A percentile compares a stretch with the other conserved stretches of the same genome.
phyloP scores from a whole-genome alignment of 2,113 vertebrate species.

The Callaeas wilsoni region DNA sequence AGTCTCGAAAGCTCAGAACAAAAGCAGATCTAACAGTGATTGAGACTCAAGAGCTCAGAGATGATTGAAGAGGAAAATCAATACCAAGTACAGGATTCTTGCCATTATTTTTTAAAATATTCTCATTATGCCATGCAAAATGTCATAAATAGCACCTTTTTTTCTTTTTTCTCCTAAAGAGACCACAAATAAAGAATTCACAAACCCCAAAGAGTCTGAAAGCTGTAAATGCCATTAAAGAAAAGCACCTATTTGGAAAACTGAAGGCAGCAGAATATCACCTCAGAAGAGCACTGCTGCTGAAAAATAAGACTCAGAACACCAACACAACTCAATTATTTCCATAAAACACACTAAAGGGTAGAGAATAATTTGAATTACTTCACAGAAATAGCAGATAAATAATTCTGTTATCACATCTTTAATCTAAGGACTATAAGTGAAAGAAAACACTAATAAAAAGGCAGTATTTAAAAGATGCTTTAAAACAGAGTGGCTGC shows the following conservation, averaged over 20 bases:
- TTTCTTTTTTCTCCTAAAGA: background rate
- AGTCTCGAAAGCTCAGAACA: background rate
- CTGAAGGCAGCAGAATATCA: background rate
- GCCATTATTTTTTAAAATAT: background rate
- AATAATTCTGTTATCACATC: constrained; percentile 5
- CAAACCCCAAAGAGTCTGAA: background rate
- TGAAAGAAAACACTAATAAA: constrained; percentile 16
- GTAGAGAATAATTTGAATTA: background rate
- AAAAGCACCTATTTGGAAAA: background rate
- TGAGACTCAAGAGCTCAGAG: background rate
- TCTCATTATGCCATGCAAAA: background rate
- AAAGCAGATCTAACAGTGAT: background rate
- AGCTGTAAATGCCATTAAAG: background rate
- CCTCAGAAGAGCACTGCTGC: background rate
- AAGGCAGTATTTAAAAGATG: constrained; percentile 1
- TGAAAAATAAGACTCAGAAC: background rate
- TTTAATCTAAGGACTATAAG: background rate
- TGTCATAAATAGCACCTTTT: background rate
- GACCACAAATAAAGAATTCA: background rate
- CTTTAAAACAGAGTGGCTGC: background rate
- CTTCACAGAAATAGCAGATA: background rate
- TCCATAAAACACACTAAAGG: background rate
- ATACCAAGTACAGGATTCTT: background rate
- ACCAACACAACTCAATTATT: background rate
- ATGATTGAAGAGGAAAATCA: background rate